Percentiles rank a stretch among this genome's conserved stretches.
phyloP scores from a whole-genome alignment of 2,113 vertebrate genomes.

The Carollia perspicillata region DNA sequence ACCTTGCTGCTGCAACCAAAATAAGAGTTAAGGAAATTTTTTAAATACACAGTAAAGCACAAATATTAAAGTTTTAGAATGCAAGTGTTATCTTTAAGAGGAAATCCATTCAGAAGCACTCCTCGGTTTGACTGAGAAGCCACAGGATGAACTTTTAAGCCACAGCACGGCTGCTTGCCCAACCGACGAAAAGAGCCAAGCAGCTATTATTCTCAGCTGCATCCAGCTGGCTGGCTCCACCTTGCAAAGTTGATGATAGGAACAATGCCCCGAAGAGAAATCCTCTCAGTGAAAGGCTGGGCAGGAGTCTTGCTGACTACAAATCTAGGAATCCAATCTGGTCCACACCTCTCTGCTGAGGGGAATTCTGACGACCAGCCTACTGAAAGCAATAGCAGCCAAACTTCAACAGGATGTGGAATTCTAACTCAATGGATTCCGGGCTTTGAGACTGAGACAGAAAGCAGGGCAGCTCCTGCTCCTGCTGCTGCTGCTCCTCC shows the following conservation, averaged over 20 bases:
- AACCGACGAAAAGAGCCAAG: conserved; percentile 68
- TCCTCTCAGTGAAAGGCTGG: conserved; percentile 67
- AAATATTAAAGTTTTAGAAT: conserved; percentile 77
- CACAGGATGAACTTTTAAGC: conserved; percentile 78
- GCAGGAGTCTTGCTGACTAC: conserved; percentile 55
- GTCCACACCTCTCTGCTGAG: conserved; percentile 64
- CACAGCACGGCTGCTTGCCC: conserved; percentile 65
- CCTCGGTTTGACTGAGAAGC: conserved; percentile 73
- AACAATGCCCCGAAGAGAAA: conserved; percentile 72
- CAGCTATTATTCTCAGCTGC: conserved; percentile 74
- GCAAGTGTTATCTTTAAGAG: conserved; percentile 73
- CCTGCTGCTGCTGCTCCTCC: conserved; percentile 82
- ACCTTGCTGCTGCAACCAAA: conserved; percentile 81
- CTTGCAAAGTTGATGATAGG: conserved; percentile 67
- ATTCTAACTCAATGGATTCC: conserved; percentile 79
- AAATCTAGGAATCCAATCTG: conserved; percentile 76
- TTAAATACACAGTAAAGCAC: conserved; percentile 45
- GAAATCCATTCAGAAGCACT: conserved; percentile 73
- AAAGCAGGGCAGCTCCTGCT: conserved; percentile 81
- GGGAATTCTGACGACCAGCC: conserved; percentile 64
- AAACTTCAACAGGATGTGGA: conserved; percentile 79
- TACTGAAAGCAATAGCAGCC: conserved; percentile 71
- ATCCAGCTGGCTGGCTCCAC: conserved; percentile 71
- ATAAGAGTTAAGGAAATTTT: conserved; percentile 68
- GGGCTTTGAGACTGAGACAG: conserved; percentile 75